A percentile compares a stretch with the other conserved stretches of the same genome.
Evolutionary conservation across 2,888 invertebrate genomes (phyloP).

Genomic region (Leuctra nigra): DNA sequence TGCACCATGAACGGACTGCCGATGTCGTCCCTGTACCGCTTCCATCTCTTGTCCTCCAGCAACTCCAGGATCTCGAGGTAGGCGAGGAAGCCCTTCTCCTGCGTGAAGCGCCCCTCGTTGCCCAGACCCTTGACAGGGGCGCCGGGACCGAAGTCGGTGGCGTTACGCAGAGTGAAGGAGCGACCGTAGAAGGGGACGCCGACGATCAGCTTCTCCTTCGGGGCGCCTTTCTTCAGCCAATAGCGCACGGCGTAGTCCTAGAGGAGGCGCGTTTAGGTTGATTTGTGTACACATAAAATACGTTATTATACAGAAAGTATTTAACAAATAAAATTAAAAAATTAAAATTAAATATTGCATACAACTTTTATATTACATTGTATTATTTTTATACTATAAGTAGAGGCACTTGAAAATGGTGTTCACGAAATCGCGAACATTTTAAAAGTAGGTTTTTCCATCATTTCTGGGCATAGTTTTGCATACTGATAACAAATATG

Average conservation of each 20-base stretch:
- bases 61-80: constrained; percentile 58
- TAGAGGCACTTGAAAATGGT: too few relatives aligned
- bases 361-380: too few relatives aligned
- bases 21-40: constrained; percentile 48
- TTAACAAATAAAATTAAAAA: too few relatives aligned
- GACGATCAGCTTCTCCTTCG: constrained; percentile 69
- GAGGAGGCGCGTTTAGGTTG: constrained; percentile 25
- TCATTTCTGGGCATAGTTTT: too few relatives aligned
- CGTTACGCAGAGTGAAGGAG: constrained; percentile 56
- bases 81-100: constrained; percentile 49
- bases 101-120: constrained; percentile 58
- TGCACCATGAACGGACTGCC: constrained; percentile 59
- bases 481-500: too few relatives aligned
- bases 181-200: constrained; percentile 84
- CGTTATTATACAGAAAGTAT: too few relatives aligned
- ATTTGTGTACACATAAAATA: too few relatives aligned
- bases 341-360: too few relatives aligned
- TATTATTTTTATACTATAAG: too few relatives aligned
- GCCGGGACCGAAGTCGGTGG: constrained; percentile 48
- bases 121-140: constrained; percentile 56
- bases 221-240: constrained; percentile 72
- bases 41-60: constrained; percentile 47
- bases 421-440: too few relatives aligned
- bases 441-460: too few relatives aligned
- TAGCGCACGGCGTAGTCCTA: constrained; percentile 76